Evolutionary conservation across 1,140 invertebrate species (phyloP).

Genomic region (Nautilus pompilius): DNA sequence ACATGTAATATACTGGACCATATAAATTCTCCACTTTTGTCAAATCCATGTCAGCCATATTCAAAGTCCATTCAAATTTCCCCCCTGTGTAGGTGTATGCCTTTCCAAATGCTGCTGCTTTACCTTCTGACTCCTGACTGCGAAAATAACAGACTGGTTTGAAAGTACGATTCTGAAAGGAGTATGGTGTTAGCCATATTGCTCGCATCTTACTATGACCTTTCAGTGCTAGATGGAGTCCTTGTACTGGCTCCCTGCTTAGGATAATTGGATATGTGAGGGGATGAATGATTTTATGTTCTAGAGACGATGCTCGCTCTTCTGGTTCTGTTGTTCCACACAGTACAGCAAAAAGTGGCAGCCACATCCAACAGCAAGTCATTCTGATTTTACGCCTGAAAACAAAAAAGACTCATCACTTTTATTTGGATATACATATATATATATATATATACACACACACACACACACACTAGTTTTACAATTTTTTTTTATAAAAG

Average conservation of each 20-base stretch:
- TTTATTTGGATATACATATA: too few relatives aligned
- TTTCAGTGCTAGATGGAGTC: slow-evolving; percentile 12
- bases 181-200: slow-evolving; percentile 7
- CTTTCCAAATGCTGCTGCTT: neutral
- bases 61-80: slow-evolving; percentile 13
- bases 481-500: too few relatives aligned
- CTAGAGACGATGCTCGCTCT: too few relatives aligned
- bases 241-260: slow-evolving; percentile 11
- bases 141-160: slow-evolving; percentile 9
- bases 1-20: slow-evolving; percentile 10
- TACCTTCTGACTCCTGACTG: neutral
- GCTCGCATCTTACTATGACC: slow-evolving; percentile 4
- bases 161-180: neutral
- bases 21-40: neutral
- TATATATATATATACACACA: too few relatives aligned
- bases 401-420: too few relatives aligned
- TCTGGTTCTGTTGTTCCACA: too few relatives aligned
- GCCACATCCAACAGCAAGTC: too few relatives aligned
- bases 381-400: too few relatives aligned
- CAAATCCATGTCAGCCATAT: slow-evolving; percentile 12
- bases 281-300: neutral
- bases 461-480: too few relatives aligned
- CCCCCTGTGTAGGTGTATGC: slow-evolving; percentile 17
- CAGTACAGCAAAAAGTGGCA: too few relatives aligned
- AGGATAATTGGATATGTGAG: neutral